These are phyloP conservation scores for Trichogramma evanescens DNA, from an alignment of 2,888 invertebrate species.

Conservation along the genomic window DNA sequence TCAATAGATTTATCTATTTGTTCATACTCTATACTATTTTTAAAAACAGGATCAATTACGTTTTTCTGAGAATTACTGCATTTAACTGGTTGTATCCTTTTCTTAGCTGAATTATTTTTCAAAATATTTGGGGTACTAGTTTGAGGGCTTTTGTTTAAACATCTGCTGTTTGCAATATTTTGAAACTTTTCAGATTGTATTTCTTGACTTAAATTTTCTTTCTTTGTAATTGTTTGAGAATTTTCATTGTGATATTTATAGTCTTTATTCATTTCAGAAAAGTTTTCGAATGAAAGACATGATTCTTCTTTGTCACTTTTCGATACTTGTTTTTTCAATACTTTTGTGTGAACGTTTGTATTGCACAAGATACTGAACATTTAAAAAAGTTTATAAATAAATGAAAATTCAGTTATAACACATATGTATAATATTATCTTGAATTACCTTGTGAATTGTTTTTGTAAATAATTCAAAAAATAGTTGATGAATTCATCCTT, in stretches of 20 bases:
- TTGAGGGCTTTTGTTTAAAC: conserved; percentile 1
- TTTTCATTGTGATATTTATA: no score
- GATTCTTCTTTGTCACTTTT: background rate
- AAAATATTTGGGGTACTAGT: conserved; percentile 20
- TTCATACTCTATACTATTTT: conserved; percentile 9
- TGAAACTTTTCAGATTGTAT: background rate
- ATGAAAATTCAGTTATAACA: background rate
- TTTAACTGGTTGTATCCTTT: conserved; percentile 11
- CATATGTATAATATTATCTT: conserved; percentile 1
- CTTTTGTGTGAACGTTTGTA: no score
- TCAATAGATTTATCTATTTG: background rate
- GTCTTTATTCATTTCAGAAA: no score
- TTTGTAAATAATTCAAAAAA: conserved; percentile 31
- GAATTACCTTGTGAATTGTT: conserved; percentile 31
- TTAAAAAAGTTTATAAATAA: conserved; percentile 1
- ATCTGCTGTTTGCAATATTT: background rate
- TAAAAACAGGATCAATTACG: conserved; percentile 8
- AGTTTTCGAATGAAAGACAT: no score
- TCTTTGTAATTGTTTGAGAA: background rate
- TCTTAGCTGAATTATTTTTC: conserved; percentile 9
- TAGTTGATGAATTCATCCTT: conserved; percentile 29
- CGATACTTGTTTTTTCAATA: background rate
- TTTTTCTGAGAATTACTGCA: conserved; percentile 8
- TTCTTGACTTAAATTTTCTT: background rate
- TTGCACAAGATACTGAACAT: background rate